Conservation (phyloP, 2,113 vertebrate species). For the Mustelus asterias region DNA sequence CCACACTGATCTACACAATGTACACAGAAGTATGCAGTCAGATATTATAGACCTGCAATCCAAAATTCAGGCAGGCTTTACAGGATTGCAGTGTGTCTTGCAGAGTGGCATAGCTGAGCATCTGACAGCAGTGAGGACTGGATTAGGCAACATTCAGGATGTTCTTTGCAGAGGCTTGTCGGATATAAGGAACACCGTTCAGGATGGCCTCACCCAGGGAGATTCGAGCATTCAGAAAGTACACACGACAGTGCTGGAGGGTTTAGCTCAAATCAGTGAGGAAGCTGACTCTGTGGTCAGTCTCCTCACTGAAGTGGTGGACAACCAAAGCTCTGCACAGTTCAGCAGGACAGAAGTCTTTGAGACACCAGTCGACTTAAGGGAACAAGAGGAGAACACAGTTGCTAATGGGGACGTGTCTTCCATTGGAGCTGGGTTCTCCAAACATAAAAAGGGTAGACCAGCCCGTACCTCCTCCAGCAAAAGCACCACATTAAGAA, state of each 20-base stretch:
- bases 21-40: neutral
- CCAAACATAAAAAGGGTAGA: neutral
- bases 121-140: neutral
- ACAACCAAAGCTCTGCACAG: neutral
- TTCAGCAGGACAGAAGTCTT: neutral
- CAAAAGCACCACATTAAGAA: neutral
- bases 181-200: neutral
- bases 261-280: constrained; percentile 10
- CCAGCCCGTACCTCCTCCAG: neutral
- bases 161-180: neutral
- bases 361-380: neutral
- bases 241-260: neutral
- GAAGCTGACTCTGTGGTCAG: neutral
- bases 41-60: neutral
- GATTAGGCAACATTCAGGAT: constrained; percentile 1
- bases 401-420: neutral
- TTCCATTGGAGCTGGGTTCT: neutral
- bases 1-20: neutral
- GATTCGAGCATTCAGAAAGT: constrained; percentile 3
- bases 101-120: neutral
- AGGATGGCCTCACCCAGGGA: neutral
- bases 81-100: neutral
- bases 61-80: neutral
- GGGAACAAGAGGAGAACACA: neutral
- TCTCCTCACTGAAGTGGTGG: neutral